Percentiles rank a stretch among this genome's conserved stretches.
Evolutionary conservation across 2,113 vertebrate species (phyloP).

Genomic region (Crocuta crocuta): DNA sequence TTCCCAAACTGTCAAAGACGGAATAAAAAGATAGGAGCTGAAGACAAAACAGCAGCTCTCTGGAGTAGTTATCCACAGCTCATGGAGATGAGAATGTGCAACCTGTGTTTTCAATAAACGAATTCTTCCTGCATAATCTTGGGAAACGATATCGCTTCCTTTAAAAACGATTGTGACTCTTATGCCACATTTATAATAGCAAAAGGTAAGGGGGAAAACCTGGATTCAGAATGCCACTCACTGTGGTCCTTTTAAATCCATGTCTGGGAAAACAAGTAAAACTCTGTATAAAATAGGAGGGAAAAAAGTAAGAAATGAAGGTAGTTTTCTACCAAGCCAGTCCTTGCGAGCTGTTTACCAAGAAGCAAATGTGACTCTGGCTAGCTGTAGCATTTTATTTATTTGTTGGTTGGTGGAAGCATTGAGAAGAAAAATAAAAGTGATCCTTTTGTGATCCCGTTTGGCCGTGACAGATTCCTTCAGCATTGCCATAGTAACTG

Average conservation of each 20-base stretch:
- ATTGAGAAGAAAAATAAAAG: conserved; percentile 81
- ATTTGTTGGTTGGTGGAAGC: conserved; percentile 78
- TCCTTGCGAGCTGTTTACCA: conserved; percentile 18
- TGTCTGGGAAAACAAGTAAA: conserved; percentile 57
- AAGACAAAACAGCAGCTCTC: neutral
- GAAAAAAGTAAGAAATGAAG: conserved; percentile 50
- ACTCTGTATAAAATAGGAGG: neutral
- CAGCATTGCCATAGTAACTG: conserved; percentile 83
- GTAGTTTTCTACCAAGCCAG: neutral
- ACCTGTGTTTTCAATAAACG: conserved; percentile 7
- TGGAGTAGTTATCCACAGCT: neutral
- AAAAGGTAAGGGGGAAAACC: neutral
- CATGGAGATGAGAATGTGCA: neutral
- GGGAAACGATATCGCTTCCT: neutral
- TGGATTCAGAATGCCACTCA: neutral
- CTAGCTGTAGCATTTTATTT: conserved; percentile 71
- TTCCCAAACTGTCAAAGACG: neutral
- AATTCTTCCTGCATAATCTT: conserved; percentile 8
- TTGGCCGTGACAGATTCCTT: conserved; percentile 81
- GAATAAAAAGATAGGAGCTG: conserved; percentile 18
- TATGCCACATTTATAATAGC: neutral
- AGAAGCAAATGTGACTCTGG: conserved; percentile 60
- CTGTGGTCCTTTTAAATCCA: conserved; percentile 55
- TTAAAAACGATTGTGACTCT: conserved; percentile 3
- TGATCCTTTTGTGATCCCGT: conserved; percentile 83